Evolutionary conservation across 2,797 vertebrate genomes (phyloP).

Genomic region (Characodon lateralis): DNA sequence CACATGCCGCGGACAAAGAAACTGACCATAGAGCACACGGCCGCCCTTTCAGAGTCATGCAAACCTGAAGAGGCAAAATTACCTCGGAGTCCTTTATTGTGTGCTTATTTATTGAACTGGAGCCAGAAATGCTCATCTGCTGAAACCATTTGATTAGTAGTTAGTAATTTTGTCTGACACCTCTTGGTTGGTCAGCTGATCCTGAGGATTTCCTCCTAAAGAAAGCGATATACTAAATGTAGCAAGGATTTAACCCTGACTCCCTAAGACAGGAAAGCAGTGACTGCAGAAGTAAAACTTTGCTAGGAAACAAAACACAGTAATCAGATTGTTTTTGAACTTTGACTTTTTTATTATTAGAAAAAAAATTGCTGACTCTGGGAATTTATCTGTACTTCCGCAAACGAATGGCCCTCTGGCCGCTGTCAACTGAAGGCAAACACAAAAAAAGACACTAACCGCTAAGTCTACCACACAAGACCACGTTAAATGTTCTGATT

Average conservation of each 20-base stretch:
- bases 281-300: not conserved
- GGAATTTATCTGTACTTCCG: too few relatives aligned
- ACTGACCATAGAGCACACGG: conserved; percentile 13
- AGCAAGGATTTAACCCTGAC: not conserved
- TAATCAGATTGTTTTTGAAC: too few relatives aligned
- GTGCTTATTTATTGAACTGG: not conserved
- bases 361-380: too few relatives aligned
- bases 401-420: too few relatives aligned
- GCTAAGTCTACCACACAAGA: not conserved
- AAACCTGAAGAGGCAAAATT: conserved; percentile 21
- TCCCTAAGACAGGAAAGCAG: not conserved
- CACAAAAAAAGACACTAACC: not conserved
- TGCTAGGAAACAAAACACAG: not conserved
- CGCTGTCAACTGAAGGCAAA: too few relatives aligned
- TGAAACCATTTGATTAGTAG: not conserved
- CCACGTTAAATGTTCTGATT: not conserved
- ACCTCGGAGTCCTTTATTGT: conserved; percentile 5
- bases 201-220: not conserved
- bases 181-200: not conserved
- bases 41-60: conserved; percentile 29
- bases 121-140: not conserved
- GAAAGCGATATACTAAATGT: not conserved
- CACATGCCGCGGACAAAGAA: conserved; percentile 53
- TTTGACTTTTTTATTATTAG: too few relatives aligned
- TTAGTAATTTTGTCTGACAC: not conserved